These are phyloP conservation scores for Scaptomyza parva DNA, from an alignment of 2,888 invertebrate genomes.

Conservation along the genomic window DNA sequence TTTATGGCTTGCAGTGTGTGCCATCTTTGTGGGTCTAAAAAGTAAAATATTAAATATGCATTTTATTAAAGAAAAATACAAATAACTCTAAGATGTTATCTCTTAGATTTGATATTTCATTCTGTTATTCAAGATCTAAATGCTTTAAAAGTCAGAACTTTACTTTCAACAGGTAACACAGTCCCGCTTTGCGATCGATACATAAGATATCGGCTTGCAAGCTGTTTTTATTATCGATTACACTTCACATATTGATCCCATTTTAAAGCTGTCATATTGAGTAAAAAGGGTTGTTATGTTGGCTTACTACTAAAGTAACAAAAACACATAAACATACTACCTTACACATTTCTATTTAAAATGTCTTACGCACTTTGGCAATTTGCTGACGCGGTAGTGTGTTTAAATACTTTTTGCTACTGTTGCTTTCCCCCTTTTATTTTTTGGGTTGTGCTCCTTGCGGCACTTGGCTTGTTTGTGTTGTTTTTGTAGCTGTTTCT, in stretches of 20 bases:
- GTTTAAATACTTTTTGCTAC: slow-evolving; percentile 11
- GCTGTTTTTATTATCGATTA: not conserved
- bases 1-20: slow-evolving; percentile 52
- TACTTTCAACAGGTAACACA: not conserved
- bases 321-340: not conserved
- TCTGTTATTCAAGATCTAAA: not conserved
- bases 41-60: slow-evolving; percentile 44
- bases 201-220: not conserved
- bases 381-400: slow-evolving; percentile 25
- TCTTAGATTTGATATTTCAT: not conserved
- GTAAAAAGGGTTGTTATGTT: not conserved
- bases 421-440: slow-evolving; percentile 16
- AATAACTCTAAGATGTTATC: not conserved
- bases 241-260: not conserved
- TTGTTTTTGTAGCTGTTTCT: slow-evolving; percentile 53
- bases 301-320: not conserved
- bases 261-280: not conserved
- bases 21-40: slow-evolving; percentile 29
- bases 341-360: slow-evolving; percentile 17
- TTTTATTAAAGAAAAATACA: slow-evolving; percentile 21
- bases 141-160: too few species aligned
- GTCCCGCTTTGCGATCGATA: not conserved
- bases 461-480: slow-evolving; percentile 39
- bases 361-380: slow-evolving; percentile 42
- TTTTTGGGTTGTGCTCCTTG: slow-evolving; percentile 24